Conservation (phyloP, 2,888 invertebrate genomes). For the Pachymerium ferrugineum region DNA sequence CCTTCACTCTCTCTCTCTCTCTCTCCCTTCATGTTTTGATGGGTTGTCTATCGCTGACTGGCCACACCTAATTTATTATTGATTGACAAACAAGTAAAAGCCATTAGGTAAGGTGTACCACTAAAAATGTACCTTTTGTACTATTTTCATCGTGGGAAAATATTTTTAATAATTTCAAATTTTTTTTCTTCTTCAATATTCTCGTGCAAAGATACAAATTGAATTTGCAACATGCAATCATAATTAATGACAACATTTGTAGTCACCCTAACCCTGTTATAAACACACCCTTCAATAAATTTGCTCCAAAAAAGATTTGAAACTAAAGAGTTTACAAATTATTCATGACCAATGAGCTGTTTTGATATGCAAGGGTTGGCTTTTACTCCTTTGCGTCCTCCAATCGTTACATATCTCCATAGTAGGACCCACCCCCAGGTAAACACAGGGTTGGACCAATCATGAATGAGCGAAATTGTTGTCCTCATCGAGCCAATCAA, state of each 20-base stretch:
- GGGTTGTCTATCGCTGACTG: constrained; percentile 5
- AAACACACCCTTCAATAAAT: too few species aligned
- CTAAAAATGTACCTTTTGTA: background rate
- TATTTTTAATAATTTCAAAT: too few species aligned
- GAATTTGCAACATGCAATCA: too few species aligned
- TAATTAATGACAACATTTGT: too few species aligned
- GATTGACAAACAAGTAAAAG: constrained; percentile 33
- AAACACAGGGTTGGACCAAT: background rate
- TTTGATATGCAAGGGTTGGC: background rate
- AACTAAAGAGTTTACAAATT: too few species aligned
- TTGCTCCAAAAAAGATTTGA: too few species aligned
- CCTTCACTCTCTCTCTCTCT: background rate
- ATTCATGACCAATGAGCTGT: background rate
- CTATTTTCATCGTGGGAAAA: background rate
- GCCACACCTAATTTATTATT: constrained; percentile 31
- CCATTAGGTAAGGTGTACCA: constrained; percentile 23
- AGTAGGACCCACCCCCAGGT: background rate
- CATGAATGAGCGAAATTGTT: background rate
- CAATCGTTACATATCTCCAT: constrained; percentile 1
- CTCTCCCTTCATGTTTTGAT: background rate
- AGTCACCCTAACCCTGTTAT: too few species aligned
- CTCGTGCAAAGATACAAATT: too few species aligned
- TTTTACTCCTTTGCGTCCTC: background rate
- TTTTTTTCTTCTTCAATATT: too few species aligned
- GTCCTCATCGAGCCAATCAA: background rate